Evolutionary conservation across 2,888 invertebrate genomes (phyloP), one percentile per base, ranked within the genome.

Genomic region (Xanthia icteritia): DNA sequence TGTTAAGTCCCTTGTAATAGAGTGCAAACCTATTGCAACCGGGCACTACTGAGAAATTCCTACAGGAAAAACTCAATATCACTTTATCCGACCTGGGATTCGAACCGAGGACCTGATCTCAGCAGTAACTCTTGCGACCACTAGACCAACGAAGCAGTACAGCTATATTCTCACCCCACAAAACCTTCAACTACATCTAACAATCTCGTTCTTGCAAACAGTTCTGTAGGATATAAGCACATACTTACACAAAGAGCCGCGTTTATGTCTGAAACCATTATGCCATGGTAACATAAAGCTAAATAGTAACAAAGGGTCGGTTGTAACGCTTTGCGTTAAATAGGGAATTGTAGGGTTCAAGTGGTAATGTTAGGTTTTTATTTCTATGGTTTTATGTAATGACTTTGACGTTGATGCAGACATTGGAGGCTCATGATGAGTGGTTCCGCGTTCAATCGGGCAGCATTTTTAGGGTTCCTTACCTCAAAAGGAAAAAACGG

Each of bases 271-370:
- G 9, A 74, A 72, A 61, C 81, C 81, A 89, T 89, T 89, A 89
- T n/a, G n/a, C 85, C 86, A 86, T 73, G 72, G 58, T 68, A 79
- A 76, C 84, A 89, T 90, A 89, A 88, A 88, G 83, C 66, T 72
- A 63, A 73, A 63, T 51, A 63, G 63, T 63, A 69, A 75, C 51
- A 63, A 84, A 72, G 77, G 75, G 58, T 70, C n/a, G 27, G 67
- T 56, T 73, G 64, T 85, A 54, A 73, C 27, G 45, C 54, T 72
- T 61, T 63, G 31, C 27, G 75, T 75, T 75, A 73, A 67, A 68
- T 31, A 72, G 56, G 17, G 45, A 61, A 74, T 63, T 70, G 60
- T 42, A 1, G 13, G 54, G 39, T 71, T 56, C 31, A 27, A 82
- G 80, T 63, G 81, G 39, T 54, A 11, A 42, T 48, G 31, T n/a